phyloP scores from a whole-genome alignment of 2,888 invertebrate species.

The Pandemis cinnamomeana region DNA sequence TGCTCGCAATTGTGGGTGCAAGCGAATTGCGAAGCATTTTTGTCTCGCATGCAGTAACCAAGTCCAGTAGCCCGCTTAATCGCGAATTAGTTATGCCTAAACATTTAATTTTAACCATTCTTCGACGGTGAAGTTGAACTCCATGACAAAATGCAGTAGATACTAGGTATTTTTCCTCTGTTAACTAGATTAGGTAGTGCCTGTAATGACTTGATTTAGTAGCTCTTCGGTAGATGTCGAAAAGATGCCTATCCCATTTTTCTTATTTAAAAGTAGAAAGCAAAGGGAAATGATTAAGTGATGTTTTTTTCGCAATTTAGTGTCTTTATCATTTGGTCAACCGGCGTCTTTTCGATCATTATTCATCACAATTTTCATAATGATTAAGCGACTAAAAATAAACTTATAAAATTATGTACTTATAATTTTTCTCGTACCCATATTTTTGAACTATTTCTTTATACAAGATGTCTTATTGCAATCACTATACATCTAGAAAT shows the following conservation, averaged over 20 bases:
- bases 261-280: not conserved
- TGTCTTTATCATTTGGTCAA: not conserved
- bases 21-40: not conserved
- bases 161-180: not conserved
- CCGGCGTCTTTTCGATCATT: constrained; percentile 11
- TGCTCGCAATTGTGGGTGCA: not conserved
- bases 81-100: not conserved
- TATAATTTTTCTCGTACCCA: not conserved
- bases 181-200: constrained; percentile 8
- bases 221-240: constrained; percentile 1
- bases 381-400: not conserved
- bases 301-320: not conserved
- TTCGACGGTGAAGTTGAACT: not conserved
- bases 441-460: not conserved
- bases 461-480: not conserved
- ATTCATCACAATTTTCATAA: not conserved
- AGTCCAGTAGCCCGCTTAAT: not conserved
- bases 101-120: constrained; percentile 9
- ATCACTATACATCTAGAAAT: constrained; percentile 20
- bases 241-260: not conserved
- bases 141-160: not conserved
- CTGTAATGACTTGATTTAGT: constrained; percentile 9
- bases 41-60: not conserved
- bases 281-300: not conserved
- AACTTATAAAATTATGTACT: not conserved